Base-by-base conservation (phyloP, 2,113 vertebrate species). In the Parus major region DNA sequence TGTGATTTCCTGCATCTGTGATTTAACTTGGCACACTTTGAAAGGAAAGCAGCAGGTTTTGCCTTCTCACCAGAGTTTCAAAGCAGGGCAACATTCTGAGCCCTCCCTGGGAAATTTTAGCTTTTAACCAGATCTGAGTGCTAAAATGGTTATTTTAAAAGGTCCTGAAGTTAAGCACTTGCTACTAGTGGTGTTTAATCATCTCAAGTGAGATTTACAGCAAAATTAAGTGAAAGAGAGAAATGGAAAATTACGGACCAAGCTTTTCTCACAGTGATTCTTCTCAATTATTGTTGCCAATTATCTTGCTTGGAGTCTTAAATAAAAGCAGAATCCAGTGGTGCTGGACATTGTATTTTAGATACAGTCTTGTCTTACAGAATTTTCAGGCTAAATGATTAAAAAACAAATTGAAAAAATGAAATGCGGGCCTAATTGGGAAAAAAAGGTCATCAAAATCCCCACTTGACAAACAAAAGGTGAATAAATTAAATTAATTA, bases 151-250 rank as follows among this genome's bases (percentile, higher is more conserved):
- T 78, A 14, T 82, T 94, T 94, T 92, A 66, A 66, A 70, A 91
- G 47, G 60, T 92, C 83, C 78, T 76, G 52, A 91, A 80, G 16
- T 78, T 76, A 89, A 90, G 92, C 44, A 56, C 68, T 97, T 85
- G 63, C 73, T 90, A 29, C 69, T 61, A 69, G 44, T 46, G 73
- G 47, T 61, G 56, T 78, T 78, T 86, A 86, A 86, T 86, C 84
- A 78, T 46, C 84, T 86, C 46, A 64, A 73, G 69, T 50, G 75
- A 94, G 87, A 88, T 63, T 75, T 85, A 49, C 1, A 94, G 63
- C 23, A 84, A 87, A 94, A 93, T 91, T 85, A 93, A 90, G 44
- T 75, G 69, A 96, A 91, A 72, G 76, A 72, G 65, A 95, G 65
- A 73, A 85, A 81, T 59, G 82, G 83, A 89, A 85, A 83, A 85